Evolutionary conservation across 2,888 invertebrate species (phyloP).

Genomic region (Torymus texanus): DNA sequence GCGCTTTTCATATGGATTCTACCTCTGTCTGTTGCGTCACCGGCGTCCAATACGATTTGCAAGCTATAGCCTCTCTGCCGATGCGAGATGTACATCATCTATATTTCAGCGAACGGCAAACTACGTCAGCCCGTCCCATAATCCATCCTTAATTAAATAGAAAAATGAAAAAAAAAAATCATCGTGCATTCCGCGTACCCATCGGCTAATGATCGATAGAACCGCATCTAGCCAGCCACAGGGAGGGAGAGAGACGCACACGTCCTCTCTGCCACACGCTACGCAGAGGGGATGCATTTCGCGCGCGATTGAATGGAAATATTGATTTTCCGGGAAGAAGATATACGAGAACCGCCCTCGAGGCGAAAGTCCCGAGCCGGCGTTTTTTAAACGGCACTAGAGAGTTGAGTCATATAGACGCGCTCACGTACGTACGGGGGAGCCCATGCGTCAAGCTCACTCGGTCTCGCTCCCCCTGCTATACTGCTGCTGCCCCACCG

Average conservation of each 20-base stretch:
- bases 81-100: too few species aligned
- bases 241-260: too few species aligned
- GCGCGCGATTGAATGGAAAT: slow-evolving; percentile 36
- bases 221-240: too few species aligned
- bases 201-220: slow-evolving; percentile 8
- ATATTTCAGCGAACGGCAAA: too few species aligned
- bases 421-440: neutral
- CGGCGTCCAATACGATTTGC: too few species aligned
- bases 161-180: too few species aligned
- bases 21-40: too few species aligned
- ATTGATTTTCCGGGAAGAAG: slow-evolving; percentile 47
- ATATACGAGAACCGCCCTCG: slow-evolving; percentile 14
- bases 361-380: slow-evolving; percentile 40
- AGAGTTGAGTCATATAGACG: slow-evolving; percentile 29
- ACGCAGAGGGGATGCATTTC: slow-evolving; percentile 23
- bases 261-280: neutral
- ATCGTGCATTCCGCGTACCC: neutral
- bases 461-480: neutral
- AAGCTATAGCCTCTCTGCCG: too few species aligned
- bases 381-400: slow-evolving; percentile 35
- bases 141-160: too few species aligned
- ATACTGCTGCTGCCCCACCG: neutral
- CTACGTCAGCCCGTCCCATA: too few species aligned
- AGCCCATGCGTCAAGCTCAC: slow-evolving; percentile 34
- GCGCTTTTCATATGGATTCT: too few species aligned